phyloP scores from a whole-genome alignment of 2,888 invertebrate species.

The Osedax frankpressi region DNA sequence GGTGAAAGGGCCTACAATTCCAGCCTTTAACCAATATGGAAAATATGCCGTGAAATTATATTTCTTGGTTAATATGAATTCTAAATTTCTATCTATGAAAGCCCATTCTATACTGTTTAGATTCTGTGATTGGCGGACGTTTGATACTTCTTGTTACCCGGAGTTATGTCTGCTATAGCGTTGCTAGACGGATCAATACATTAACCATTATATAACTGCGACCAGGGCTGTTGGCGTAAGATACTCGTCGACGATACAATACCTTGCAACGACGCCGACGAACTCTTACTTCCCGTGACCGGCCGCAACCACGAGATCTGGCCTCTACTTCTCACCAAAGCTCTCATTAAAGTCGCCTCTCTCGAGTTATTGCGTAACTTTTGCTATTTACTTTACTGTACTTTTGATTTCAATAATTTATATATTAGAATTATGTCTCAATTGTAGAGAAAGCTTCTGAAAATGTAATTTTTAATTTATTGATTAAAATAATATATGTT shows the following conservation, averaged over 20 bases:
- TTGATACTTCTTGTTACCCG: too few relatives aligned
- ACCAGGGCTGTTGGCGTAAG: slow-evolving; percentile 46
- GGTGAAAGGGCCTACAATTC: slow-evolving; percentile 40
- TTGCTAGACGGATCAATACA: neutral
- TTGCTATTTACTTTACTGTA: neutral
- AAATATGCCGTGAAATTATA: slow-evolving; percentile 46
- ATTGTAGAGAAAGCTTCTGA: too few relatives aligned
- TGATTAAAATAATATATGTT: too few relatives aligned
- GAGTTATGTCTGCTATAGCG: too few relatives aligned
- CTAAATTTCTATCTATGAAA: neutral
- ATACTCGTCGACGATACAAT: slow-evolving; percentile 43
- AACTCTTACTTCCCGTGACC: slow-evolving; percentile 40
- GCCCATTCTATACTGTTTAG: too few relatives aligned
- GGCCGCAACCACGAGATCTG: slow-evolving; percentile 42
- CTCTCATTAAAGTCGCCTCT: slow-evolving; percentile 45
- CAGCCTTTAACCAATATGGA: slow-evolving; percentile 44
- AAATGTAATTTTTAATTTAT: too few relatives aligned
- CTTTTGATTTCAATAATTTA: too few relatives aligned
- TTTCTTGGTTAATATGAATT: slow-evolving; percentile 43
- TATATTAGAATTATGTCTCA: too few relatives aligned
- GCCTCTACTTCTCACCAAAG: slow-evolving; percentile 47
- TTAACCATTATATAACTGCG: slow-evolving; percentile 9
- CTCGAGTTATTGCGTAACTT: slow-evolving; percentile 39
- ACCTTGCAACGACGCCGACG: slow-evolving; percentile 44
- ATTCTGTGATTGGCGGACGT: too few relatives aligned